phyloP scores from a whole-genome alignment of 1,140 invertebrate genomes.

The Semibalanus balanoides region DNA sequence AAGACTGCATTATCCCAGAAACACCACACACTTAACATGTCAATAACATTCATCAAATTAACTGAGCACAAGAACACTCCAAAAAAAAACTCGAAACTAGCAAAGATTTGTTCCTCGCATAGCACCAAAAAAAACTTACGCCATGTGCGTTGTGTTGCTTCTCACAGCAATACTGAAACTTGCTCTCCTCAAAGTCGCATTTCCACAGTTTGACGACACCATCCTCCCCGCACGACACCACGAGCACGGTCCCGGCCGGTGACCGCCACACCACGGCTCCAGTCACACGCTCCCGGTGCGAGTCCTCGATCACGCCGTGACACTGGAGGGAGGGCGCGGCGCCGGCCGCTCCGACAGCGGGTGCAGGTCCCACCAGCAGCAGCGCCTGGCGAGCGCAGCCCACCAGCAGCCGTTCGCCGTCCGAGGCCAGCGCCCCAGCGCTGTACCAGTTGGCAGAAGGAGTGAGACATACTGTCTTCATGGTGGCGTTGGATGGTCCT shows the following conservation, averaged over 20 bases:
- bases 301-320: background rate
- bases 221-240: background rate
- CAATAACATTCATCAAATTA: no score
- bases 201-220: background rate
- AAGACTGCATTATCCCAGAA: no score
- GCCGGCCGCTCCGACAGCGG: no score
- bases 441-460: background rate
- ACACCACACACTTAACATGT: no score
- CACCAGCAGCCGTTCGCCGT: background rate
- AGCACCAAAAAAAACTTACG: no score
- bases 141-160: background rate
- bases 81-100: no score
- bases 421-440: background rate
- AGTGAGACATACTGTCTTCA: background rate
- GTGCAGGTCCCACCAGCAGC: background rate
- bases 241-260: background rate
- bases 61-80: no score
- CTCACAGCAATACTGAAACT: background rate
- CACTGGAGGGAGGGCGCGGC: background rate
- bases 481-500: no score
- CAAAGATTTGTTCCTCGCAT: no score
- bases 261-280: background rate
- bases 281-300: background rate
- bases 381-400: background rate
- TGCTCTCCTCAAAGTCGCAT: background rate